These are phyloP conservation scores for Bombus soroeensis DNA, from an alignment of 1,140 invertebrate species.

Conservation along the genomic window DNA sequence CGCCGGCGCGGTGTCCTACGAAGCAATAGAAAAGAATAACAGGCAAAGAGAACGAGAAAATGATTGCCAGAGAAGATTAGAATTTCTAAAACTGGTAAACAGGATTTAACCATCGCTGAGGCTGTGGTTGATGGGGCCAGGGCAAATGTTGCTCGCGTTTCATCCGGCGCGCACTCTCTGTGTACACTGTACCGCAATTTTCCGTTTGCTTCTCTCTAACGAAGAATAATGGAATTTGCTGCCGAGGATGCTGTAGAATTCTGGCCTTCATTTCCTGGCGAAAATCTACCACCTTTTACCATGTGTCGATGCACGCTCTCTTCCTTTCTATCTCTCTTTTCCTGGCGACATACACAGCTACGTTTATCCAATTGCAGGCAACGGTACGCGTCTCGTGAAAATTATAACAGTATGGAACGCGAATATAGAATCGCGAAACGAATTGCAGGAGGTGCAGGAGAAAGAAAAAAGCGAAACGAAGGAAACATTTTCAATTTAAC, in stretches of 20 bases:
- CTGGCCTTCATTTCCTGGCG: background rate
- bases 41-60: background rate
- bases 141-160: slow-evolving; percentile 42
- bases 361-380: too few species aligned
- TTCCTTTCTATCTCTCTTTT: background rate
- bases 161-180: background rate
- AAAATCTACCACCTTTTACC: slow-evolving; percentile 37
- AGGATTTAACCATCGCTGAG: slow-evolving; percentile 30
- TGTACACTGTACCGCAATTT: slow-evolving; percentile 41
- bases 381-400: background rate
- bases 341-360: background rate
- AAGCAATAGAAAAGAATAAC: background rate
- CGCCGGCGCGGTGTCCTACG: too few species aligned
- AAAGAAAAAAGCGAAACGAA: background rate
- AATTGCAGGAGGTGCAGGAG: background rate
- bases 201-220: slow-evolving; percentile 51
- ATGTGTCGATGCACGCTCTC: slow-evolving; percentile 29
- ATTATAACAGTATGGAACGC: background rate
- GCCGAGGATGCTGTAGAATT: slow-evolving; percentile 13
- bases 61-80: slow-evolving; percentile 20
- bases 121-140: background rate
- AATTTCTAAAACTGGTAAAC: slow-evolving; percentile 34
- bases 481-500: slow-evolving; percentile 31
- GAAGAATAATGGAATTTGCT: slow-evolving; percentile 55
- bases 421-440: background rate